Base-by-base conservation (phyloP, 2,888 invertebrate genomes). In the Drosophila anomelani region DNA sequence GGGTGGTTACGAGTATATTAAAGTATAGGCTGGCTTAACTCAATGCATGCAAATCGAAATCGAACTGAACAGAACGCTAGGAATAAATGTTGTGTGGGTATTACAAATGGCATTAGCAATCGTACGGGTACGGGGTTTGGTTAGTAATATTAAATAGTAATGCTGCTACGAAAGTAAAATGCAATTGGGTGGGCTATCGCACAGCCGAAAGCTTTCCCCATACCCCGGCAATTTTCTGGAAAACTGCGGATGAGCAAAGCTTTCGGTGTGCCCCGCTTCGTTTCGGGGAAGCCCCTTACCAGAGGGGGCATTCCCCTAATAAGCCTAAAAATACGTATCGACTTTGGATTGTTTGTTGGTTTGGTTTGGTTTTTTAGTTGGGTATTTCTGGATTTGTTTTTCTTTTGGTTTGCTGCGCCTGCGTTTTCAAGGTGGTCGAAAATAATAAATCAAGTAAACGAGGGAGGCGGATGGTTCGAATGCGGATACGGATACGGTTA, bases 281-380 rank as follows among this genome's bases (percentile, higher is more conserved):
- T 57, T 56, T 32, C n/a, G 41, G 76, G 62, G 75, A 57, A 57
- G 46, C 67, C 55, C 57, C 62, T 60, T 67, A 44, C 58, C 46
- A 15, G 34, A 26, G n/a, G 12, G 15, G 36, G 36, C 26, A 8
- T 34, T 71, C 80, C 76, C 76, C 88, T 88, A 79, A 53, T 79
- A 90, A 92, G 91, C 91, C 92, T 92, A 92, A 92, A 92, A 92
- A 92, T 92, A 92, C 92, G 92, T 92, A 92, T 92, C 90, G 92
- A 92, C 92, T 92, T 92, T 92, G 92, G 92, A 92, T 81, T 85
- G 79, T 81, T 78, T 84, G 55, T 78, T 80, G 79, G 75, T 75
- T 77, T 54, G 41, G 26, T 64, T 43, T 60, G 56, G 55, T 64
- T 61, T 64, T 26, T 61, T 53, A 29, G 53, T 67, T 74, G 64